Evolutionary conservation across 1,140 invertebrate species (phyloP).

Genomic region (Bombus breviceps): DNA sequence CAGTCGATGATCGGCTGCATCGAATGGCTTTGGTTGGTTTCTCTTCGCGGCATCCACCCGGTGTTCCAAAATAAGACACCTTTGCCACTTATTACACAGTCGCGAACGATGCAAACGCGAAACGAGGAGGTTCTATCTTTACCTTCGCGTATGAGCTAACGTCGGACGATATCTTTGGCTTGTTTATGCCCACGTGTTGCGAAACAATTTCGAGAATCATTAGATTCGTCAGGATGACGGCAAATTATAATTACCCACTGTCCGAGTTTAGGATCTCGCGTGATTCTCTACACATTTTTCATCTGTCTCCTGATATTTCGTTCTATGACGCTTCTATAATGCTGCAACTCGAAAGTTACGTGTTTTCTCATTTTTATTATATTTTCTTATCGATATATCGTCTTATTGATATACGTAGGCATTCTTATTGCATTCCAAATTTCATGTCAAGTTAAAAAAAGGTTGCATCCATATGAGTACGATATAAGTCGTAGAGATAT

Average conservation of each 20-base stretch:
- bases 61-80: constrained; percentile 57
- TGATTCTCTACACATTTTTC: background rate
- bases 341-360: too few species aligned
- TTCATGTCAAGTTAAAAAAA: too few species aligned
- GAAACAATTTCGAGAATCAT: constrained; percentile 60
- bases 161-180: constrained; percentile 65
- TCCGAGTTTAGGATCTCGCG: background rate
- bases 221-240: constrained; percentile 50
- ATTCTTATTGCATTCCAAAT: too few species aligned
- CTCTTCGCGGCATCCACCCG: constrained; percentile 15
- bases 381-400: too few species aligned
- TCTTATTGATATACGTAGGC: too few species aligned
- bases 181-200: constrained; percentile 61
- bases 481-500: too few species aligned
- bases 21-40: background rate
- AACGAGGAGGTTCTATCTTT: constrained; percentile 61
- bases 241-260: constrained; percentile 52
- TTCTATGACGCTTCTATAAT: too few species aligned
- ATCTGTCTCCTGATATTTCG: background rate
- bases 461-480: too few species aligned
- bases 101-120: constrained; percentile 42
- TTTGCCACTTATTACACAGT: constrained; percentile 35
- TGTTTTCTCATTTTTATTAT: too few species aligned
- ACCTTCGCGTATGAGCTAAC: constrained; percentile 63
- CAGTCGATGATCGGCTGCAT: background rate